Base-by-base conservation (phyloP, 2,888 invertebrate species). In the Athalia cordata region DNA sequence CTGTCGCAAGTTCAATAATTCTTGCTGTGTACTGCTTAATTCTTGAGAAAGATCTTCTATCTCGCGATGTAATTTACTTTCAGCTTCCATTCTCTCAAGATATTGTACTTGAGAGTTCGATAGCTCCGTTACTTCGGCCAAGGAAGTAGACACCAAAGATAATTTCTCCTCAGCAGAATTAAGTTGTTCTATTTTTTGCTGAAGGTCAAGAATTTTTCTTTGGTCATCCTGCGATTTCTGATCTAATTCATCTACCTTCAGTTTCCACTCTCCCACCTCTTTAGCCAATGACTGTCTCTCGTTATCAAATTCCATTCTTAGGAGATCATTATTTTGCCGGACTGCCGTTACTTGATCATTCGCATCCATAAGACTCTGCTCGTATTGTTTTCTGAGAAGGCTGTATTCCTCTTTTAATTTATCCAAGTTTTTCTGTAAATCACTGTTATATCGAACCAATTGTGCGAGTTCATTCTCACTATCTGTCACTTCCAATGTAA, bases 131-230 rank as follows among this genome's bases (percentile, higher is more conserved):
- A 87, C 83, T 13, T 88, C 86, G 3, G 84, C 82, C 79, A 88
- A 75, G 0, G 86, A 84, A 0, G 82, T 78, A 5, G 80, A 83
- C 0, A 81, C 55, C 3, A 80, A 68, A 0, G 81, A 57, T 3
- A 86, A 61, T 68, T 82, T 81, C 65, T 89, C 90, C 59, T 92
- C 84, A 79, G 91, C 88, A 52, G 89, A 89, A 79, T 91, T 89
- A 13, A 92, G 80, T 3, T 88, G 86, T 80, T 88, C 87, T 4
- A 91, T 85, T 85, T 90, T 91, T 3, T 87, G 84, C 15, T 87
- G 81, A 4, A 91, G 81, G 47, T 87, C 85, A 67, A 86, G 85
- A 74, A 89, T 89, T 43, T 86, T 86, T n/a, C 78, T 59, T 0
- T 77, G 0, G 3, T 70, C 70, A 3, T 77, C 45, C 4, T 82